Conservation (phyloP, 2,888 invertebrate genomes). For the Venustoraphidia nigricollis region DNA sequence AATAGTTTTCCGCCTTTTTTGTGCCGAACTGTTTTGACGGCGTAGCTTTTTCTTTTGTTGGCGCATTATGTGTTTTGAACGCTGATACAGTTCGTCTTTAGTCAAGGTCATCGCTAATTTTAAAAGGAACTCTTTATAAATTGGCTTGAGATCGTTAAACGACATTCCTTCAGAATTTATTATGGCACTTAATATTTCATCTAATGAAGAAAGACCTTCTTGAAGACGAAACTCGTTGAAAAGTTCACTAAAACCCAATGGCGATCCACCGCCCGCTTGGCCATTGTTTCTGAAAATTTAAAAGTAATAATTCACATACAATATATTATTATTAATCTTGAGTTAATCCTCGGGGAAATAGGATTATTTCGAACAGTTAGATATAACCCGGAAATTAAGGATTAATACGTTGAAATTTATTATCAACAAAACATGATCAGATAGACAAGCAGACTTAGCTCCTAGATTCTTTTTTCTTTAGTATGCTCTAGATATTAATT, state of each 20-base stretch:
- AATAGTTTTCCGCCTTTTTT: conserved; percentile 41
- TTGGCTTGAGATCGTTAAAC: conserved; percentile 80
- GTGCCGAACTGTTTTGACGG: conserved; percentile 36
- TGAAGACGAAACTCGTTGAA: conserved; percentile 78
- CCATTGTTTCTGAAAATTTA: conserved; percentile 40
- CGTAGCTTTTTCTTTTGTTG: conserved; percentile 59
- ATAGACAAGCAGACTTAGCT: too few species aligned
- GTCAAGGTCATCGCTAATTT: conserved; percentile 78
- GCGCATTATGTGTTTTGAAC: conserved; percentile 80
- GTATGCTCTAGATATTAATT: too few species aligned
- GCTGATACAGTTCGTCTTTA: conserved; percentile 82
- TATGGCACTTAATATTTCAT: conserved; percentile 75
- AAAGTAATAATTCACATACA: conserved; percentile 13
- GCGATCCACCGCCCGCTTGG: conserved; percentile 56
- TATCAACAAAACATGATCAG: too few species aligned
- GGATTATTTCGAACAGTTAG: too few species aligned
- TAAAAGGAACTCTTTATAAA: conserved; percentile 77
- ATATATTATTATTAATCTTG: too few species aligned
- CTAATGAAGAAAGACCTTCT: conserved; percentile 75
- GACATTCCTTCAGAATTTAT: conserved; percentile 88
- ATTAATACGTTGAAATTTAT: too few species aligned
- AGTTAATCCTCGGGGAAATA: too few species aligned
- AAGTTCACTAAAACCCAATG: conserved; percentile 72
- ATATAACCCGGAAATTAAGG: too few species aligned
- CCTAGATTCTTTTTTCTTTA: too few species aligned